These are phyloP conservation scores for Agapornis roseicollis DNA, from an alignment of 2,113 vertebrate genomes.

Conservation along the genomic window DNA sequence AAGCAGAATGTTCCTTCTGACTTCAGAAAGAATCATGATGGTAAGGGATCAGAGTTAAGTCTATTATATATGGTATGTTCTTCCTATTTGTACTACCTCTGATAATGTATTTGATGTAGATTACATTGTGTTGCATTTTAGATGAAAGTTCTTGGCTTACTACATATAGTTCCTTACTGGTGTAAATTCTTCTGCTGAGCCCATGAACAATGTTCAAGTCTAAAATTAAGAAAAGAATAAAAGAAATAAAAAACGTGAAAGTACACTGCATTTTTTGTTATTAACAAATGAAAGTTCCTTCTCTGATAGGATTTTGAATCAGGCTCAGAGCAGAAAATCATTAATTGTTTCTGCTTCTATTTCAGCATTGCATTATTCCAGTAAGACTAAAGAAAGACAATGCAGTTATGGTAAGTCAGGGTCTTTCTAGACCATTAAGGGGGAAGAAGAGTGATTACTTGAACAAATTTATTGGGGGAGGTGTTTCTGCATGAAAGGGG, in stretches of 20 bases:
- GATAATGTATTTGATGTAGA: neutral
- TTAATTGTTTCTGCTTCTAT: conserved; percentile 41
- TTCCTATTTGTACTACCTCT: neutral
- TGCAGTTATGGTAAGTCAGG: conserved; percentile 74
- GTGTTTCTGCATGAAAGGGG: neutral
- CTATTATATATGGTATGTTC: neutral
- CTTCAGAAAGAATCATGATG: conserved; percentile 52
- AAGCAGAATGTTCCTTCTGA: conserved; percentile 39
- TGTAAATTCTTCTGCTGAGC: neutral
- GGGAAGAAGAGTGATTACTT: neutral
- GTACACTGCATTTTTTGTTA: neutral
- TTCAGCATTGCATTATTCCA: conserved; percentile 31
- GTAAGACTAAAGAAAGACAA: conserved; percentile 33
- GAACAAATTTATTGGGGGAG: neutral
- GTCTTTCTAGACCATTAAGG: neutral
- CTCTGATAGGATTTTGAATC: neutral
- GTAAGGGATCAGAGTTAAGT: conserved; percentile 37
- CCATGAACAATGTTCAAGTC: neutral
- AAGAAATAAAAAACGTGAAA: neutral
- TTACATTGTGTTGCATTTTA: neutral
- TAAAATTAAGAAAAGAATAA: neutral
- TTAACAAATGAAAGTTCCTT: neutral
- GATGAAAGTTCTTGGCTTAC: neutral
- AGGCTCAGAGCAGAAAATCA: neutral
- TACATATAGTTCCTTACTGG: neutral